Percentiles rank a stretch among this genome's conserved stretches.
Conservation (phyloP, 2,113 vertebrate genomes). For the Ia io region DNA sequence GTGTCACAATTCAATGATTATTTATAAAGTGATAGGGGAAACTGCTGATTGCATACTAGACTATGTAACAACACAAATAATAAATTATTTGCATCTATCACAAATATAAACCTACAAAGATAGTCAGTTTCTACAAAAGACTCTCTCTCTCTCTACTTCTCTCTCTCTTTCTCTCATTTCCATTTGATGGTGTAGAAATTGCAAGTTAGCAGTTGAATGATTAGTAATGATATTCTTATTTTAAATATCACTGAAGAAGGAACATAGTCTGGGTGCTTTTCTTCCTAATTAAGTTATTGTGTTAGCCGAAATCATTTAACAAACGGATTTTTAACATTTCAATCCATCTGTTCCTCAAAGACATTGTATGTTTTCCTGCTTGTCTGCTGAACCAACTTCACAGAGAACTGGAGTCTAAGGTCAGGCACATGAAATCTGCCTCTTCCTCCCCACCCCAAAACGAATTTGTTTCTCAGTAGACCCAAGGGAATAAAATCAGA, state of each 20-base stretch:
- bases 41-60: not conserved
- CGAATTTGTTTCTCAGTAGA: not conserved
- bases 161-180: not conserved
- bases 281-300: conserved; percentile 51
- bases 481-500: not conserved
- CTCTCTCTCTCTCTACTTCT: not conserved
- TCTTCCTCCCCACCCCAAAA: not conserved
- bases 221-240: conserved; percentile 5
- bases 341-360: conserved; percentile 46
- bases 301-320: conserved; percentile 35
- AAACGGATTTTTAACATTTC: conserved; percentile 62
- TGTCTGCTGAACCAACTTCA: not conserved
- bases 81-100: not conserved
- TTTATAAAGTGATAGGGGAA: not conserved
- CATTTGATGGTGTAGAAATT: not conserved
- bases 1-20: not conserved
- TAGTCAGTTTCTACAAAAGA: not conserved
- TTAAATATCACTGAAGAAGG: conserved; percentile 25
- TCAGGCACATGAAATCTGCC: not conserved
- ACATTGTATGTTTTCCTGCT: not conserved
- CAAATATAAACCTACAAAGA: not conserved
- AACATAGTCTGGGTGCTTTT: not conserved
- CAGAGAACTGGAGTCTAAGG: not conserved
- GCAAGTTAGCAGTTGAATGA: not conserved
- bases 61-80: not conserved